Evolutionary conservation across 2,113 vertebrate species (phyloP), one percentile per base, ranked within the genome.

Genomic region (Perca flavescens): DNA sequence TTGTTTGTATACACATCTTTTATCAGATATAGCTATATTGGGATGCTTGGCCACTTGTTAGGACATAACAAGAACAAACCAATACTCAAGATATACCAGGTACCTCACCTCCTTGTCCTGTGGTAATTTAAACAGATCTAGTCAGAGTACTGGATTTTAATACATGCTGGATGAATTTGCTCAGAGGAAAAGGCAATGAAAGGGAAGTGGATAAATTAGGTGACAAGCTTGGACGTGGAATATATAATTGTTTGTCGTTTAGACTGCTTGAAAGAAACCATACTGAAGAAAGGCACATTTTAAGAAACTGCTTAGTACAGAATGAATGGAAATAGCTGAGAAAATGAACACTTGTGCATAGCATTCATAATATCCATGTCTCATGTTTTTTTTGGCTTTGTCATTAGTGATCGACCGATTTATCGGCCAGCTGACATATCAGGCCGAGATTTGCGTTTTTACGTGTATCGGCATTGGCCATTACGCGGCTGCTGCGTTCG

Each of bases 191-290:
- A 46, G 3, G 17, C 28, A 58, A 47, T 1, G 10, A 34, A 58
- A 28, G 6, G 22, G 16, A 43, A 17, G 12, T n/a, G 13, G 14
- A 58, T 17, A 21, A 11, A 4, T 49, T 36, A 6, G 36, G 16
- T 58, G 50, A 50, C 53, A 43, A 68, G 61, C 28, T 74, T 57
- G 19, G 28, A 22, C 63, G 69, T 60, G 10, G 31, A 34, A 21
- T 19, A 63, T 74, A 43, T 62, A 68, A 73, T 63, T n/a, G 74
- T 31, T 73, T 60, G 13, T 13, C 57, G 25, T 25, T 61, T n/a
- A 31, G 6, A 15, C 6, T 53, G 31, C 57, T 50, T 58, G 17
- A n/a, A 31, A 47, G 12, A 64, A 15, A 65, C 31, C 6, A 40
- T 13, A 50, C 9, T 68, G 10, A 68, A 50, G 22, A 21, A 66